Evolutionary conservation across 2,113 vertebrate genomes (phyloP), one percentile per base, ranked within the genome.

Genomic region (Poeciliopsis occidentalis): DNA sequence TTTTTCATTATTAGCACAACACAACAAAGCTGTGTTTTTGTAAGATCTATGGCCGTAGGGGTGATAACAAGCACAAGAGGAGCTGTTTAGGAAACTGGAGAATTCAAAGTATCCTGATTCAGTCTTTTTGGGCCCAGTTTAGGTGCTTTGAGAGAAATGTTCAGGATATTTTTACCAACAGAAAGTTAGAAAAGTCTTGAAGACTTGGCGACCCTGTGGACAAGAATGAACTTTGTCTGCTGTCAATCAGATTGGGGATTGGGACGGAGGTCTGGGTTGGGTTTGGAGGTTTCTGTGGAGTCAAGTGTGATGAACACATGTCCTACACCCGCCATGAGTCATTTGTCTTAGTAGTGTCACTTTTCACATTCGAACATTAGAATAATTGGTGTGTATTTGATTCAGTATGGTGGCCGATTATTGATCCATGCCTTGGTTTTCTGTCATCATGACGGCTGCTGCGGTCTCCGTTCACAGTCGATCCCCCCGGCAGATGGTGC

Each of bases 1-100:
- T 68, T 79, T 64, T 79, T 47, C 12, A 13, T 71, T 67, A 57
- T 75, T 37, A 64, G 64, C 60, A 54, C 19, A 60, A 26, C 60
- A 54, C 19, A 60, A 26, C 51, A 31, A 39, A 79, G 24, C 37
- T 13, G 3, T 44, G 69, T 51, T 37, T 69, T 83, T 3, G 17
- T 60, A 69, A 69, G 17, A 11, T 57, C 8, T 57, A 22, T 57
- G 24, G 30, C n/a, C 70, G 41, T 41, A 65, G 5, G 61, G 26
- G 65, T 39, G 37, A 31, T 11, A 61, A 15, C 1, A 73, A 67
- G 37, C 4, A 4, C 39, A n/a, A 30, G 39, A 4, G 44, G n/a
- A 78, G 34, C 15, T 17, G 4, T 31, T 7, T 29, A 22, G 13
- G 4, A 12, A 0, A 4, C 2, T 29, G 61, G 30, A 17, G 27